Conservation (phyloP, 2,113 vertebrate genomes). For the Poicephalus meyeri region DNA sequence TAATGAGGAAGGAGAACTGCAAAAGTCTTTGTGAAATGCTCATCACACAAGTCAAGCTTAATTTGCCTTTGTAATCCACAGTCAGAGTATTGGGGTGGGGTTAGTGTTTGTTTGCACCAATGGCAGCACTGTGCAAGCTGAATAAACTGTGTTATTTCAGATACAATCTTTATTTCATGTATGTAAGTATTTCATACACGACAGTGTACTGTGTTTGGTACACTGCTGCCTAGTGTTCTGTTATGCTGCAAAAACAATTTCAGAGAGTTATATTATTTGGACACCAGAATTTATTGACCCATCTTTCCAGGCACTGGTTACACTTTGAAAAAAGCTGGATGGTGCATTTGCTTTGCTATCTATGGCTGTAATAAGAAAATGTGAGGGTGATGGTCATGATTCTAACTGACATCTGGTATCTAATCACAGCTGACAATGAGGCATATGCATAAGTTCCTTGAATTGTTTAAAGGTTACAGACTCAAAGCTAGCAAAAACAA, state of each 20-base stretch:
- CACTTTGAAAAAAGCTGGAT: not conserved
- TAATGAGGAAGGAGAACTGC: not conserved
- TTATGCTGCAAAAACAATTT: slow-evolving; percentile 58
- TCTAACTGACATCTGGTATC: slow-evolving; percentile 42
- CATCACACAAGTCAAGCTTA: not conserved
- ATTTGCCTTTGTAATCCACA: not conserved
- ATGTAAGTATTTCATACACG: not conserved
- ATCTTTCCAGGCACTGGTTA: slow-evolving; percentile 24
- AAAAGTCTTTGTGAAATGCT: not conserved
- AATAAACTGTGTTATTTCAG: slow-evolving; percentile 30
- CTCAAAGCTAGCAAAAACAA: not conserved
- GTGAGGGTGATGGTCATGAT: slow-evolving; percentile 26
- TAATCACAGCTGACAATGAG: slow-evolving; percentile 50
- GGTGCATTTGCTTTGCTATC: slow-evolving; percentile 36
- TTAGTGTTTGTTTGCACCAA: not conserved
- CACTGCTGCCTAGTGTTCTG: not conserved
- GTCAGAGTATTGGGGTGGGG: not conserved
- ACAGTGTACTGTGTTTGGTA: not conserved
- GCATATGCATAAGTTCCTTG: not conserved
- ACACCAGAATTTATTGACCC: slow-evolving; percentile 59
- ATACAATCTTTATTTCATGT: not conserved
- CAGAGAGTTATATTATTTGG: slow-evolving; percentile 48
- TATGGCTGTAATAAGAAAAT: slow-evolving; percentile 33
- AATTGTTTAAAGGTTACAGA: not conserved
- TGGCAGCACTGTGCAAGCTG: not conserved